These are phyloP conservation scores for Pecten maximus DNA, from an alignment of 2,888 invertebrate species.

Conservation along the genomic window DNA sequence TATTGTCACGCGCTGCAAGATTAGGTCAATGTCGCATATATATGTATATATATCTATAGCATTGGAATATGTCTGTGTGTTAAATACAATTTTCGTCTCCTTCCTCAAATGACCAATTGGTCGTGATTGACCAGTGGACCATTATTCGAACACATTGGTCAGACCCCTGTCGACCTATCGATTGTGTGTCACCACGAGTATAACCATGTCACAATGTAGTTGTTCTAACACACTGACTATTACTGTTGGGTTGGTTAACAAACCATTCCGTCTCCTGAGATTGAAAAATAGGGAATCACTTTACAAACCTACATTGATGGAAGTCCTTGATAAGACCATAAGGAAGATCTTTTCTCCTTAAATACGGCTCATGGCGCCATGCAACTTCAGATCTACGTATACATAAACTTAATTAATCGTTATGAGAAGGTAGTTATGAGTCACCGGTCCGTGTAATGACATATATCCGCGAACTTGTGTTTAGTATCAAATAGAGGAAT, in stretches of 20 bases:
- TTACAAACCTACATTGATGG: background rate
- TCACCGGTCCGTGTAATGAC: background rate
- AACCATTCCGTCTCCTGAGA: background rate
- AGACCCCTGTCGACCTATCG: background rate
- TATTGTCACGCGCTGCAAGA: background rate
- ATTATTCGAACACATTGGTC: background rate
- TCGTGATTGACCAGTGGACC: background rate
- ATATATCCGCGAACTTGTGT: too few relatives aligned
- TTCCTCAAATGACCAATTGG: background rate
- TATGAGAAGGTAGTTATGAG: background rate
- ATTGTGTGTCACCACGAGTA: background rate
- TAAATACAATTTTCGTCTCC: too few relatives aligned
- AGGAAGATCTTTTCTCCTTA: background rate
- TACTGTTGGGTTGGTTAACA: background rate
- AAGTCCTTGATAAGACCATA: background rate
- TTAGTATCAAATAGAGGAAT: too few relatives aligned
- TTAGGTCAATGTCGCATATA: background rate
- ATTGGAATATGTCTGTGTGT: too few relatives aligned
- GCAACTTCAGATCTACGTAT: background rate
- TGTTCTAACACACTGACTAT: background rate
- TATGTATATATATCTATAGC: background rate
- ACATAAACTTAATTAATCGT: background rate
- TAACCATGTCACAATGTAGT: background rate
- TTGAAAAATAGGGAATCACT: background rate
- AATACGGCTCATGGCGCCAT: background rate